phyloP scores from a whole-genome alignment of 37 sponge, comb jelly and placozoan species.

The Bolinopsis microptera region DNA sequence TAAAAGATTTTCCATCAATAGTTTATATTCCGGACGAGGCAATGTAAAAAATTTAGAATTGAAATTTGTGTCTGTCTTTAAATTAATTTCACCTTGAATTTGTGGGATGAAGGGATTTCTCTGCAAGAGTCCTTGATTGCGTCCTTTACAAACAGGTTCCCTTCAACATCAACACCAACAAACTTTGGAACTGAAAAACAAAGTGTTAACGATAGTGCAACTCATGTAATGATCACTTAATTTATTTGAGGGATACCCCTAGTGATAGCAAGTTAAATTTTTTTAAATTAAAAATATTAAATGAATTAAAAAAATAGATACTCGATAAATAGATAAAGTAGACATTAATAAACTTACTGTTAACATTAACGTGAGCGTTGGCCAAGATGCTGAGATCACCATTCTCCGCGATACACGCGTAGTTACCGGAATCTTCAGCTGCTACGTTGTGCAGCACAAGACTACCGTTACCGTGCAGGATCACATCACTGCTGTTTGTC shows the following conservation, averaged over 20 bases:
- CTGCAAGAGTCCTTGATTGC: neutral
- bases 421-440: neutral
- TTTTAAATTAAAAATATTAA: no score
- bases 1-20: no score
- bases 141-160: neutral
- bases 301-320: no score
- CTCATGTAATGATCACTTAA: no score
- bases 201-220: no score
- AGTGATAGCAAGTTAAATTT: no score
- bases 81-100: conserved; percentile 29
- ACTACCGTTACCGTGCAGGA: neutral
- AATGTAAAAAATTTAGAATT: no score
- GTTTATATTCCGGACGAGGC: no score
- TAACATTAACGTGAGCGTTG: conserved; percentile 22
- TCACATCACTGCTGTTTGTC: neutral
- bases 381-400: neutral
- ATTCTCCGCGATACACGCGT: conserved; percentile 37
- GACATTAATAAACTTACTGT: neutral
- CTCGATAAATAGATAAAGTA: no score
- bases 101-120: neutral
- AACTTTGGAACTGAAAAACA: conserved; percentile 53
- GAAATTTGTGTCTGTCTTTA: no score
- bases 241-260: no score
- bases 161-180: neutral
- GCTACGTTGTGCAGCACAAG: neutral